Percentiles rank a stretch among this genome's conserved stretches.
These are phyloP conservation scores for Sitobion miscanthi DNA, from an alignment of 1,140 invertebrate species.

Conservation along the genomic window DNA sequence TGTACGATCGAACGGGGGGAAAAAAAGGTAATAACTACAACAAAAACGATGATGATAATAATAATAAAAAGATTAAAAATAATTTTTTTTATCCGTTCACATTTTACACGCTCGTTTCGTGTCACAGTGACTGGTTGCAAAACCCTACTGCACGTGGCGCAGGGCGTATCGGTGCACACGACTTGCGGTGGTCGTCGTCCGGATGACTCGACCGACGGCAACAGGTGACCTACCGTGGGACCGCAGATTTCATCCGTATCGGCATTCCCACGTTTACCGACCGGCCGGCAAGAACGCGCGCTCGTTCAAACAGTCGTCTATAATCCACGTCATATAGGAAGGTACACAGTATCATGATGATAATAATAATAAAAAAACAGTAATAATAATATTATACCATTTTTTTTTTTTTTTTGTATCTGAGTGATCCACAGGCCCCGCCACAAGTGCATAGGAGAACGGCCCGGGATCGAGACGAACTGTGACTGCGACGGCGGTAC, in stretches of 20 bases:
- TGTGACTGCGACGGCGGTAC: neutral
- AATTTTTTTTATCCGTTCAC: neutral
- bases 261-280: conserved; percentile 48
- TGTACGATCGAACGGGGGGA: neutral
- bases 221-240: conserved; percentile 54
- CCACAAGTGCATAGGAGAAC: neutral
- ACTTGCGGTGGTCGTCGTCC: conserved; percentile 39
- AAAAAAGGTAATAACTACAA: neutral
- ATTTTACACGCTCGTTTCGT: conserved; percentile 27
- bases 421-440: neutral
- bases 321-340: neutral
- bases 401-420: neutral
- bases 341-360: neutral
- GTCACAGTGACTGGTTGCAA: conserved; percentile 51
- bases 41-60: neutral
- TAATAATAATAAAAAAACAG: no score
- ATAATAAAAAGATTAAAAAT: neutral
- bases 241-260: conserved; percentile 49
- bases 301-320: neutral
- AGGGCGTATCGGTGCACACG: conserved; percentile 44
- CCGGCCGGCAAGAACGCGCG: neutral
- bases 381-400: neutral
- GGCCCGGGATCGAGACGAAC: neutral
- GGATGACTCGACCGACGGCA: conserved; percentile 31
- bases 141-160: neutral